Conservation (phyloP, 30 jellyfish, hydroid and myxozoan genomes). For the Hydractinia symbiolongicarpus region DNA sequence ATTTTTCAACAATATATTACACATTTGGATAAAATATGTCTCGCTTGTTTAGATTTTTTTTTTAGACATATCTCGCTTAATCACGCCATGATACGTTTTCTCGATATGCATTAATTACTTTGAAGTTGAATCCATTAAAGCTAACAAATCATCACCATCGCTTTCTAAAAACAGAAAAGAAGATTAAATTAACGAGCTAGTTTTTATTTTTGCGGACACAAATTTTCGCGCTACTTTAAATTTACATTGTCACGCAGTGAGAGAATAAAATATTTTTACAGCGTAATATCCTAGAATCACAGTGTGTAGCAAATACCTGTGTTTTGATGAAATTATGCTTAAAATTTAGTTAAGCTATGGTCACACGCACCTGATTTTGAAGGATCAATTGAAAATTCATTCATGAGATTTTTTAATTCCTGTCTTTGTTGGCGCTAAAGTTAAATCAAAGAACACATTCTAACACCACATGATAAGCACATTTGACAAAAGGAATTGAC, state of each 20-base stretch:
- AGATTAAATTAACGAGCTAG: neutral
- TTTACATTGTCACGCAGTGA: too few relatives aligned
- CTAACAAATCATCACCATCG: conserved; percentile 88
- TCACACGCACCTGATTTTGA: conserved; percentile 7
- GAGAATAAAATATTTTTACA: too few relatives aligned
- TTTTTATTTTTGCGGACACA: neutral
- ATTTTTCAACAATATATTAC: too few relatives aligned
- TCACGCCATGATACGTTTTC: too few relatives aligned
- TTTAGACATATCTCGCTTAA: too few relatives aligned
- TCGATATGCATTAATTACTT: neutral
- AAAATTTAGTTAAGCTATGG: too few relatives aligned
- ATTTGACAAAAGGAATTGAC: conserved; percentile 4
- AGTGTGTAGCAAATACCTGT: too few relatives aligned
- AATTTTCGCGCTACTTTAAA: neutral
- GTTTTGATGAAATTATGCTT: too few relatives aligned
- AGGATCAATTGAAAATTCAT: conserved; percentile 71
- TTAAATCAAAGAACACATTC: neutral
- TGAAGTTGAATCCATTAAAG: conserved; percentile 83
- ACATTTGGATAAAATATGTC: too few relatives aligned
- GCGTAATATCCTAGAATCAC: too few relatives aligned
- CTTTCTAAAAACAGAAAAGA: conserved; percentile 22
- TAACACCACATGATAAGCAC: conserved; percentile 12
- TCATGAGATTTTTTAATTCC: conserved; percentile 67
- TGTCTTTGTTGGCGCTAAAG: conserved; percentile 50
- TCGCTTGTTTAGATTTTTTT: too few relatives aligned